These are phyloP conservation scores for Sander lucioperca DNA, from an alignment of 2,113 vertebrate species.

Conservation along the genomic window DNA sequence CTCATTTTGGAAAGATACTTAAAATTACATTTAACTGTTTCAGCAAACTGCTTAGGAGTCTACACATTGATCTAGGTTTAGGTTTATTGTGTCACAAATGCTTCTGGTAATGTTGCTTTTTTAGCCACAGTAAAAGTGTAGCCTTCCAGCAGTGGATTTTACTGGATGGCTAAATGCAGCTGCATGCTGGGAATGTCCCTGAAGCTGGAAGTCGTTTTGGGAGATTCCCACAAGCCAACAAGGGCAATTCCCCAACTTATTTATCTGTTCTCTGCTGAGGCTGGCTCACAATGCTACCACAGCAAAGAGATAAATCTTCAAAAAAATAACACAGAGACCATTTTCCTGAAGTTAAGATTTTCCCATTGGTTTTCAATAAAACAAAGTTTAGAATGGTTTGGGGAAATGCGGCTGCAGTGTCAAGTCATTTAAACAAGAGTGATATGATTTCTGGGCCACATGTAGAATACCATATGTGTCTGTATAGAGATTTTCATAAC, in stretches of 20 bases:
- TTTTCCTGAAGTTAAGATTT: slow-evolving; percentile 32
- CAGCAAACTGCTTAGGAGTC: not conserved
- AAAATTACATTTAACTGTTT: slow-evolving; percentile 22
- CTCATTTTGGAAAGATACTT: slow-evolving; percentile 19
- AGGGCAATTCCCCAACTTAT: slow-evolving; percentile 73
- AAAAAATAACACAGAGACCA: slow-evolving; percentile 9
- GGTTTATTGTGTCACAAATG: slow-evolving; percentile 3
- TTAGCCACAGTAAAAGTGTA: slow-evolving; percentile 37
- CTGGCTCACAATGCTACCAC: slow-evolving; percentile 31
- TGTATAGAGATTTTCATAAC: not conserved
- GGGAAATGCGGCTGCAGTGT: not conserved
- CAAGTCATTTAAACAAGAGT: slow-evolving; percentile 38
- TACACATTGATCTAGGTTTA: not conserved
- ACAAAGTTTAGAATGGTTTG: slow-evolving; percentile 38
- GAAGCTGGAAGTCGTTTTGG: slow-evolving; percentile 65
- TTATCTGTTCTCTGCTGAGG: slow-evolving; percentile 52
- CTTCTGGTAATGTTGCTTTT: slow-evolving; percentile 18
- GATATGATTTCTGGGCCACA: slow-evolving; percentile 7
- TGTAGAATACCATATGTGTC: not conserved
- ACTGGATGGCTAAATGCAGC: slow-evolving; percentile 62
- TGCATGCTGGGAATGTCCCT: slow-evolving; percentile 80
- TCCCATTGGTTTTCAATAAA: slow-evolving; percentile 10
- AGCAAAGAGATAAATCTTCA: slow-evolving; percentile 33
- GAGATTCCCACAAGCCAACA: slow-evolving; percentile 77
- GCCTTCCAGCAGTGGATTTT: slow-evolving; percentile 50